Evolutionary conservation across 2,888 invertebrate species (phyloP).

Genomic region (Acanthosepion lycidas): DNA sequence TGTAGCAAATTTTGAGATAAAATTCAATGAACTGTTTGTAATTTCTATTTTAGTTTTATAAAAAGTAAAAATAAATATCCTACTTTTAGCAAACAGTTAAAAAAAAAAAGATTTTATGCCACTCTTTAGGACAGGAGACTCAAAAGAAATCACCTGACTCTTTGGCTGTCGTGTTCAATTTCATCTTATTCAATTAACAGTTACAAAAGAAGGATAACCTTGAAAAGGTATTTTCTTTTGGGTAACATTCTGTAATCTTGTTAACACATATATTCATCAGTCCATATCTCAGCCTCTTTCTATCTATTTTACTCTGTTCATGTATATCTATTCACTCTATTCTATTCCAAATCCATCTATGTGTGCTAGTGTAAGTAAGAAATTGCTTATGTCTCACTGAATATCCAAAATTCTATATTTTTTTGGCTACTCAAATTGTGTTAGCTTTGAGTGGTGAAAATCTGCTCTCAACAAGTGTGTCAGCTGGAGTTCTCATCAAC

Average conservation of each 20-base stretch:
- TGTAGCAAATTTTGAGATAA: too few species aligned
- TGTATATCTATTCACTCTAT: neutral
- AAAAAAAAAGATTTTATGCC: too few species aligned
- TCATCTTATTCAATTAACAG: neutral
- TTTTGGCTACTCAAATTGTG: neutral
- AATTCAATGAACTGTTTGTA: too few species aligned
- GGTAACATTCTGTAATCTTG: neutral
- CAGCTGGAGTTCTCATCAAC: conserved; percentile 21
- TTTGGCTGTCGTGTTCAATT: too few species aligned
- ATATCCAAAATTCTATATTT: conserved; percentile 20
- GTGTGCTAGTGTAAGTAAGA: neutral
- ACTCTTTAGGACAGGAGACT: too few species aligned
- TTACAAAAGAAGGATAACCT: neutral
- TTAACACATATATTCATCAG: neutral
- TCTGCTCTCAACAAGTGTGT: neutral
- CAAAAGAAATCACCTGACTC: too few species aligned
- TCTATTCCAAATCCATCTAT: neutral
- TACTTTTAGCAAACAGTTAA: too few species aligned
- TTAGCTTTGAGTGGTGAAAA: neutral
- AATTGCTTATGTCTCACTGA: conserved; percentile 16
- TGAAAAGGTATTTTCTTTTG: neutral
- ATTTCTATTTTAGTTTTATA: too few species aligned
- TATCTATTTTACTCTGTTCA: neutral
- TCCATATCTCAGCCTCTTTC: neutral
- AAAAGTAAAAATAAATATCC: too few species aligned